Base-by-base conservation (phyloP, 2,113 vertebrate genomes). In the Buteo buteo region DNA sequence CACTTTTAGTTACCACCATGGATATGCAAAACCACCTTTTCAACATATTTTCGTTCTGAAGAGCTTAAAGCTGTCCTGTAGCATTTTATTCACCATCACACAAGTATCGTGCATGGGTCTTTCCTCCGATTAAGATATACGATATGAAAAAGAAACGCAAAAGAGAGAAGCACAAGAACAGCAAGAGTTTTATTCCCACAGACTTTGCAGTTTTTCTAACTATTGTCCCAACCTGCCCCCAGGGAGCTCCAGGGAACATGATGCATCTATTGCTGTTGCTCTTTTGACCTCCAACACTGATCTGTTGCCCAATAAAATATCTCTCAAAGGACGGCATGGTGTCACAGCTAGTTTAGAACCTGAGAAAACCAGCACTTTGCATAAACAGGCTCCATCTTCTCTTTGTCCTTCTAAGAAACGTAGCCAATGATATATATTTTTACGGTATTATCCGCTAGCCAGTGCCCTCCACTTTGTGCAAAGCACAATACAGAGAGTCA, bases 261-360 rank as follows among this genome's bases (percentile, higher is more conserved):
- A 92, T 71, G 82, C 82, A 93, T 95, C 92, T 86, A 54, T 71
- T 95, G 55, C 71, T 93, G 38, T 85, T 95, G 93, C 71, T 90
- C 88, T 90, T 66, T 88, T 93, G 82, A 88, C 85, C 92, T 93
- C 74, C 2, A 15, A 70, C 62, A 73, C 90, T 92, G 85, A 92
- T 83, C 74, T 86, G 42, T 47, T 92, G 90, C 88, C 85, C 76
- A 94, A 49, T 90, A 93, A 95, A 95, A 93, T 73, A 82, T 80
- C 71, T 95, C 85, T 86, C 72, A 88, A 80, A 93, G 80, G 82
- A 86, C 13, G 0, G 67, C 59, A 47, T 86, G 86, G 59, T 88
- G 72, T 86, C 76, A 74, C 85, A 96, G 85, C 82, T 84, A 59
- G 50, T 81, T 93, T 74, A 88, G 88, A 93, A 96, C 42, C 59